A percentile compares a stretch with the other conserved stretches of the same genome.
These are phyloP conservation scores for Aspidapion aeneum DNA, from an alignment of 2,888 invertebrate species.

Conservation along the genomic window DNA sequence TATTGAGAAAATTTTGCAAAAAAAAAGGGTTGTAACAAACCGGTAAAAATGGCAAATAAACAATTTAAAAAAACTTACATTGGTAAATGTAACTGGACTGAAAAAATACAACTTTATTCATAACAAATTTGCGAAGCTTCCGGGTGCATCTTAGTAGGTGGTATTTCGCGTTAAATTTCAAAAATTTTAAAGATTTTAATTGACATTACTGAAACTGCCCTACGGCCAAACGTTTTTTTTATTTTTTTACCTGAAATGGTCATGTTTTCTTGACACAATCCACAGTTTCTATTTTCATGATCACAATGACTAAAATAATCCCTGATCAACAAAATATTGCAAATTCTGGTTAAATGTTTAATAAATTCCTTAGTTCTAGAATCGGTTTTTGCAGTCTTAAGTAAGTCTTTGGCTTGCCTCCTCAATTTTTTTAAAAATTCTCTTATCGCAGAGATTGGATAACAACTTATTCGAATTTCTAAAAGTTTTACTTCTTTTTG, in stretches of 20 bases:
- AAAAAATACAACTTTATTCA: too few species aligned
- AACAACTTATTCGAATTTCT: slow-evolving; percentile 25
- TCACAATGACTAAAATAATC: slow-evolving; percentile 21
- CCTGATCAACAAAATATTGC: slow-evolving; percentile 26
- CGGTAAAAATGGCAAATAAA: too few species aligned
- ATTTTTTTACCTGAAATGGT: too few species aligned
- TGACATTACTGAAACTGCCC: not conserved
- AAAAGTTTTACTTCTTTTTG: slow-evolving; percentile 24
- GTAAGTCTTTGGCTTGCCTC: slow-evolving; percentile 25
- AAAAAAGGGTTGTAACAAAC: too few species aligned
- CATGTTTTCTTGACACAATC: too few species aligned
- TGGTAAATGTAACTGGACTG: too few species aligned
- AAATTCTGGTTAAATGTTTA: slow-evolving; percentile 14
- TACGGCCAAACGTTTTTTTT: not conserved
- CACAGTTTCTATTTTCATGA: slow-evolving; percentile 6
- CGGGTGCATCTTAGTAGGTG: too few species aligned
- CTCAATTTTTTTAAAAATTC: slow-evolving; percentile 26
- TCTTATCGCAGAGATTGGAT: slow-evolving; percentile 19
- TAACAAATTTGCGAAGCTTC: too few species aligned
- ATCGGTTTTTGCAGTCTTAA: slow-evolving; percentile 14
- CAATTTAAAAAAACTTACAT: too few species aligned
- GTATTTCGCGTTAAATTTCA: too few species aligned
- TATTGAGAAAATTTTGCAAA: too few species aligned
- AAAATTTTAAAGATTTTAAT: not conserved
- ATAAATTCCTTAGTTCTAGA: slow-evolving; percentile 15